Conservation (phyloP, 2,797 vertebrate genomes). For the Netta rufina region DNA sequence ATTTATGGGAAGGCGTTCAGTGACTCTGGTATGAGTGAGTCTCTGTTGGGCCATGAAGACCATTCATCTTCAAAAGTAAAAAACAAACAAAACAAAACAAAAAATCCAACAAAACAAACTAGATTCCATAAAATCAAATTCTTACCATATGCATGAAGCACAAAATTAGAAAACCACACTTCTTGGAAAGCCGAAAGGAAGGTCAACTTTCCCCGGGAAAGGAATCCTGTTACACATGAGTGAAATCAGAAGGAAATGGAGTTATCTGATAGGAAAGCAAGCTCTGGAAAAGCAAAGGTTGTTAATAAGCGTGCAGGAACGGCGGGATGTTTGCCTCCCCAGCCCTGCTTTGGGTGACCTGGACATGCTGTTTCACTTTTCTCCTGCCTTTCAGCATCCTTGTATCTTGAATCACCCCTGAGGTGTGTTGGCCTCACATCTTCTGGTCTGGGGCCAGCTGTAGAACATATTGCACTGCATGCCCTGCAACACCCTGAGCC, state of each 20-base stretch:
- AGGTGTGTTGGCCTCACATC: not conserved
- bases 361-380: not conserved
- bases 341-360: not conserved
- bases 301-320: not conserved
- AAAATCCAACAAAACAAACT: too few relatives aligned
- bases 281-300: not conserved
- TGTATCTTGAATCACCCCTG: not conserved
- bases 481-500: not conserved
- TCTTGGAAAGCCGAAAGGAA: slow-evolving; percentile 13
- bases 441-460: not conserved
- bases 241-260: not conserved
- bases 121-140: not conserved
- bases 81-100: not conserved
- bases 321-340: not conserved
- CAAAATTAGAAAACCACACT: slow-evolving; percentile 25
- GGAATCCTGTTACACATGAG: not conserved
- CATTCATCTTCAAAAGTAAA: not conserved
- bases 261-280: not conserved
- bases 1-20: not conserved
- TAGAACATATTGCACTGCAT: not conserved
- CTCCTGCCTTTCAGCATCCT: not conserved
- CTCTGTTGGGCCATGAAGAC: not conserved
- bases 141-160: not conserved
- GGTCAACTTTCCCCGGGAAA: not conserved
- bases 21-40: not conserved